These are phyloP conservation scores for Harpagifer antarcticus DNA, from an alignment of 2,797 vertebrate genomes.

Conservation along the genomic window DNA sequence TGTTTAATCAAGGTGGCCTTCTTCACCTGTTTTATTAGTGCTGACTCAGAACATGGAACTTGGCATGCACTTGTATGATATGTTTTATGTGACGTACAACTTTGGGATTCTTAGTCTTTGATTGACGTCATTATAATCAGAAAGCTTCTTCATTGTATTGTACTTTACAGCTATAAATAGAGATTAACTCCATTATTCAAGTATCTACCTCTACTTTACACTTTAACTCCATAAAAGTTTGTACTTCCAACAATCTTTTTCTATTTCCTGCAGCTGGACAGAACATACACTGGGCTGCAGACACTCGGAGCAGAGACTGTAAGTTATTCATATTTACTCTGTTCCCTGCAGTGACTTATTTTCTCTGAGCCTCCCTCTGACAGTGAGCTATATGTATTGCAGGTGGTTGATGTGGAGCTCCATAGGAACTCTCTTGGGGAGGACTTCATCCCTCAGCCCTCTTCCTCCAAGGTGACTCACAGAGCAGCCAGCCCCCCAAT, in stretches of 20 bases:
- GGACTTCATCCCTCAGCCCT: constrained; percentile 84
- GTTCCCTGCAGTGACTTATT: constrained; percentile 9
- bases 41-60: too few species aligned
- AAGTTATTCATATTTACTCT: constrained; percentile 61
- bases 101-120: background rate
- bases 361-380: constrained; percentile 25
- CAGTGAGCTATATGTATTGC: constrained; percentile 40
- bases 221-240: background rate
- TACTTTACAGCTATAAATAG: background rate
- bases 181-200: background rate
- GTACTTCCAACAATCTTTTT: constrained; percentile 9
- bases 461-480: constrained; percentile 75
- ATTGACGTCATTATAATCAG: background rate
- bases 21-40: too few species aligned
- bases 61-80: too few species aligned
- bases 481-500: constrained; percentile 82
- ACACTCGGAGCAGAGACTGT: constrained; percentile 98
- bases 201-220: background rate
- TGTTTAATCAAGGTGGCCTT: too few species aligned
- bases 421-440: constrained; percentile 93
- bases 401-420: constrained; percentile 99
- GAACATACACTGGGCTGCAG: constrained; percentile 98
- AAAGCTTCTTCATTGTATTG: background rate
- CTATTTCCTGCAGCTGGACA: constrained; percentile 90
- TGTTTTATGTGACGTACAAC: background rate